These are phyloP conservation scores for Temnothorax nylanderi DNA, from an alignment of 1,140 invertebrate genomes.

Conservation along the genomic window DNA sequence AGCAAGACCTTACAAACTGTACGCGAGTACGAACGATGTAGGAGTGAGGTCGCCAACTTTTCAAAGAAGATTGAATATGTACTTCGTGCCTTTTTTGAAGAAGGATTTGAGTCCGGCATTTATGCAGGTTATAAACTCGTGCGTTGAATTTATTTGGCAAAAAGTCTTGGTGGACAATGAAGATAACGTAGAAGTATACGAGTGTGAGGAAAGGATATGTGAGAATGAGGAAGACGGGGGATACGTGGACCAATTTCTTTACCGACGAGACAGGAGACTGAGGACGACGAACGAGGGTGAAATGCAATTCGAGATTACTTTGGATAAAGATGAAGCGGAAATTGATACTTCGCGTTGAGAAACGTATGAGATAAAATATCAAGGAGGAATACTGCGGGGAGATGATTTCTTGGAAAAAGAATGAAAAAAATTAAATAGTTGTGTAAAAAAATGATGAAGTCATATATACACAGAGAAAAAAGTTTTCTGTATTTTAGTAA, in stretches of 20 bases:
- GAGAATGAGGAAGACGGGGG: neutral
- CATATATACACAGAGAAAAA: neutral
- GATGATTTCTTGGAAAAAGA: neutral
- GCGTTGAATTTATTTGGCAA: slow-evolving; percentile 6
- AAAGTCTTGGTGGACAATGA: neutral
- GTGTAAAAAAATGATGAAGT: neutral
- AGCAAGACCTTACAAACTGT: slow-evolving; percentile 34
- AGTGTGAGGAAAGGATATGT: neutral
- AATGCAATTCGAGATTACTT: neutral
- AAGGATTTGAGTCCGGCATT: slow-evolving; percentile 39
- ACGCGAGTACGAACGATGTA: neutral
- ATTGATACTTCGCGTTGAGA: neutral
- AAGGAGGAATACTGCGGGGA: neutral
- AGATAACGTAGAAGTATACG: neutral
- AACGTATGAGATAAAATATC: neutral
- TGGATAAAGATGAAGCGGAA: neutral
- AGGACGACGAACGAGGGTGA: neutral
- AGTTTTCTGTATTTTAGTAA: no score
- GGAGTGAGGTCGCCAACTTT: neutral
- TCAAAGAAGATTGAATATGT: slow-evolving; percentile 28
- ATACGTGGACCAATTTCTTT: neutral
- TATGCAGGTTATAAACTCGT: neutral
- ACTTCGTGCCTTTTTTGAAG: slow-evolving; percentile 47
- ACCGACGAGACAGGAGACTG: neutral
- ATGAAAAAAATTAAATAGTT: neutral